Evolutionary conservation across 2,888 invertebrate species (phyloP).

Genomic region (Meta bourneti): DNA sequence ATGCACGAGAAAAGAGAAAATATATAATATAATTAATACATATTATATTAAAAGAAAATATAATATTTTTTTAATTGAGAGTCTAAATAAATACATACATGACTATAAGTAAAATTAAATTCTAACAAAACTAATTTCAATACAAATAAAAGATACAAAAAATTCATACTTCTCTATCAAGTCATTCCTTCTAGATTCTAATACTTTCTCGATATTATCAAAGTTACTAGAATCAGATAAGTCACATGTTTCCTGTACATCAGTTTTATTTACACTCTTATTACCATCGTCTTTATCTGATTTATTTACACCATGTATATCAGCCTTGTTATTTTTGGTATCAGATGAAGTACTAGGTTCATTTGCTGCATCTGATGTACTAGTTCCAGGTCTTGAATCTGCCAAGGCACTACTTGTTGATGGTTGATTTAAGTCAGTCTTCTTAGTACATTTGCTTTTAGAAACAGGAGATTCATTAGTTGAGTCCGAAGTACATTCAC

Average conservation of each 20-base stretch:
- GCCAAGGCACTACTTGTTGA: constrained; percentile 46
- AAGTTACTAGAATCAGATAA: constrained; percentile 23
- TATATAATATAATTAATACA: too few relatives aligned
- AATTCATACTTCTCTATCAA: constrained; percentile 83
- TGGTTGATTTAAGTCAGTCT: neutral
- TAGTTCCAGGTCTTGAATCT: neutral
- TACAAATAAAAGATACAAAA: neutral
- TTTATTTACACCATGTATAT: constrained; percentile 25
- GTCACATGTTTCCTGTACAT: neutral
- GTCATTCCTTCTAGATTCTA: constrained; percentile 83
- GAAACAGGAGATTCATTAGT: neutral
- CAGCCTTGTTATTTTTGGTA: neutral
- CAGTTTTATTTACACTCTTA: constrained; percentile 12
- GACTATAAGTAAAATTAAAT: too few relatives aligned
- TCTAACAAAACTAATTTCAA: neutral
- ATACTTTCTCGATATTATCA: constrained; percentile 79
- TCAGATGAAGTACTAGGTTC: constrained; percentile 34
- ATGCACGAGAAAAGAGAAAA: too few relatives aligned
- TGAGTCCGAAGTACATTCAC: neutral
- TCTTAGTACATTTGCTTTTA: constrained; percentile 21
- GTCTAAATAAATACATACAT: too few relatives aligned
- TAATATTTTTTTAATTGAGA: too few relatives aligned
- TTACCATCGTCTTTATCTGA: neutral
- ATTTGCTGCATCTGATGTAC: neutral
- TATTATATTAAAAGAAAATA: too few relatives aligned